A percentile compares a stretch with the other conserved stretches of the same genome.
Conservation (phyloP, 2,113 vertebrate genomes). For the Sceloporus undulatus region DNA sequence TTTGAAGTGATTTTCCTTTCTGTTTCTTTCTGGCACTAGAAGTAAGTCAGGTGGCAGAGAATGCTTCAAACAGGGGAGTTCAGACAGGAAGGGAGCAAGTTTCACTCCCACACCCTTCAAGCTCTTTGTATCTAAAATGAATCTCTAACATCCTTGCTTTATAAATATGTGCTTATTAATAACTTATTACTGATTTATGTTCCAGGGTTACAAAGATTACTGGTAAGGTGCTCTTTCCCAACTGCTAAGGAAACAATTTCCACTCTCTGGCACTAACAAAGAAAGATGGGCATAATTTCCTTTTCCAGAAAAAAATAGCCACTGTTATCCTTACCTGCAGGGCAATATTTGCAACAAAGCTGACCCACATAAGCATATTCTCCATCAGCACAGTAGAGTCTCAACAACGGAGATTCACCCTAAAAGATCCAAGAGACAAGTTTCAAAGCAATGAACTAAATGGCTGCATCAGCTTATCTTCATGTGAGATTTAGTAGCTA, state of each 20-base stretch:
- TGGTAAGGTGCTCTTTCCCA: neutral
- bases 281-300: neutral
- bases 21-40: too few relatives aligned
- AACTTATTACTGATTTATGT: neutral
- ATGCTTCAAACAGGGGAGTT: too few relatives aligned
- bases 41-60: too few relatives aligned
- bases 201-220: neutral
- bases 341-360: neutral
- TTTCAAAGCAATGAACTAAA: neutral
- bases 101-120: too few relatives aligned
- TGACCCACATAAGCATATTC: neutral
- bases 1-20: too few relatives aligned
- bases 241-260: neutral
- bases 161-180: neutral
- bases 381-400: neutral
- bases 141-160: neutral
- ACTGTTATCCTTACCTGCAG: slow-evolving; percentile 21
- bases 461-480: neutral
- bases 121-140: neutral
- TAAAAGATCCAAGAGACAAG: neutral
- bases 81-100: too few relatives aligned
- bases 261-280: neutral
- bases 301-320: neutral
- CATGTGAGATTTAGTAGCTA: neutral
- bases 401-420: slow-evolving; percentile 9